Conservation (phyloP, 2,113 vertebrate species). For the Columba livia region DNA sequence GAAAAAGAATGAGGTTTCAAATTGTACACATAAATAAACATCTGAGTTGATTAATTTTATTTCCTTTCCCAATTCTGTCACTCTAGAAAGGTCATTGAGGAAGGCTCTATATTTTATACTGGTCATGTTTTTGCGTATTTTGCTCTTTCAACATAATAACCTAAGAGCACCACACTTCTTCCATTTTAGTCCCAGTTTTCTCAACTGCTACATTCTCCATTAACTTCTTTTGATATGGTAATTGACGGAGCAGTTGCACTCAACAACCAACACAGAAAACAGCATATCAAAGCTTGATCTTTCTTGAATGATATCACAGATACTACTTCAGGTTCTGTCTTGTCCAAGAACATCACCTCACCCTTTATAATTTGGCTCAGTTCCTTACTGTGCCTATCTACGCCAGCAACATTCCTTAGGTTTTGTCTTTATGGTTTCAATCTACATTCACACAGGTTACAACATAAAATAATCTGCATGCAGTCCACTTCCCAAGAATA, state of each 20-base stretch:
- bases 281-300: background rate
- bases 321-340: slow-evolving; percentile 22
- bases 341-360: background rate
- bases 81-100: background rate
- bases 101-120: background rate
- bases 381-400: background rate
- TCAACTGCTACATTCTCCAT: background rate
- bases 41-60: background rate
- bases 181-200: background rate
- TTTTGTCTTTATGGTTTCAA: background rate
- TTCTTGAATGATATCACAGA: background rate
- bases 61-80: background rate
- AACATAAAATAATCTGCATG: background rate
- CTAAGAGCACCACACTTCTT: background rate
- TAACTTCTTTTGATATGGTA: background rate
- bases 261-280: background rate
- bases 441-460: background rate
- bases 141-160: background rate
- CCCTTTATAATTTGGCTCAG: background rate
- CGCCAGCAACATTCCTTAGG: background rate
- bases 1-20: background rate
- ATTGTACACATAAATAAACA: background rate
- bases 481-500: background rate
- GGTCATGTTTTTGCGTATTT: background rate
- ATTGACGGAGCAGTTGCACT: background rate